Conservation (phyloP, 64 coral and sea anemone species). For the Stichodactyla helianthus region DNA sequence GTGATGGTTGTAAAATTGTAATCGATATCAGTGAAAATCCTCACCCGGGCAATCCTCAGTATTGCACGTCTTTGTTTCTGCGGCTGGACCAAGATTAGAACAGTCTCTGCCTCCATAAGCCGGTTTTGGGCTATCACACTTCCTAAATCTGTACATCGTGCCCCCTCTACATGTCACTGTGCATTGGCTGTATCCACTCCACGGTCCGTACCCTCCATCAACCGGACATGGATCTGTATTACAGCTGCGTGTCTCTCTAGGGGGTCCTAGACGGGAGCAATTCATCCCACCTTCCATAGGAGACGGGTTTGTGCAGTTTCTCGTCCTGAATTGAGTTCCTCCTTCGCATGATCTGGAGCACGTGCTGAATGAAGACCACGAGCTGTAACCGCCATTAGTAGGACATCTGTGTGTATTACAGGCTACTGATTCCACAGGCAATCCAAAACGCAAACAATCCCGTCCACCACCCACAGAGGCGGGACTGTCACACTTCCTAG, state of each 20-base stretch:
- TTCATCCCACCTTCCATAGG: slow-evolving; percentile 55
- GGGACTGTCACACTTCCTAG: slow-evolving; percentile 65
- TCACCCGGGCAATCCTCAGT: slow-evolving; percentile 49
- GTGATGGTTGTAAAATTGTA: too few species aligned
- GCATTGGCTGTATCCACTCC: slow-evolving; percentile 35
- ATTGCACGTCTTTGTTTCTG: slow-evolving; percentile 23
- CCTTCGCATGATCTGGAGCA: slow-evolving; percentile 63
- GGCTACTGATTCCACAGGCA: slow-evolving; percentile 3
- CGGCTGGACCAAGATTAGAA: slow-evolving; percentile 2
- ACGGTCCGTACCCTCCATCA: slow-evolving; percentile 45
- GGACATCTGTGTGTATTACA: slow-evolving; percentile 72
- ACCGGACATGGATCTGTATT: slow-evolving; percentile 41
- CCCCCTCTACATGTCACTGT: slow-evolving; percentile 46
- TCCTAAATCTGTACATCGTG: slow-evolving; percentile 11
- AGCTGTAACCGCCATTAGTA: slow-evolving; percentile 56
- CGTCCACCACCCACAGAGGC: slow-evolving; percentile 42
- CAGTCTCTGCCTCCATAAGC: slow-evolving; percentile 47
- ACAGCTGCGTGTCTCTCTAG: slow-evolving; percentile 38
- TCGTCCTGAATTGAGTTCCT: slow-evolving; percentile 57
- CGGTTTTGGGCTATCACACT: slow-evolving; percentile 45
- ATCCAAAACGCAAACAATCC: slow-evolving; percentile 74
- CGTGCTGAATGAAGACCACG: slow-evolving; percentile 63
- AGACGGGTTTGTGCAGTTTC: slow-evolving; percentile 79
- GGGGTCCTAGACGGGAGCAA: slow-evolving; percentile 64
- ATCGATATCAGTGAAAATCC: neutral